phyloP scores from a whole-genome alignment of 2,888 invertebrate species.

The Cheilosia vulpina region DNA sequence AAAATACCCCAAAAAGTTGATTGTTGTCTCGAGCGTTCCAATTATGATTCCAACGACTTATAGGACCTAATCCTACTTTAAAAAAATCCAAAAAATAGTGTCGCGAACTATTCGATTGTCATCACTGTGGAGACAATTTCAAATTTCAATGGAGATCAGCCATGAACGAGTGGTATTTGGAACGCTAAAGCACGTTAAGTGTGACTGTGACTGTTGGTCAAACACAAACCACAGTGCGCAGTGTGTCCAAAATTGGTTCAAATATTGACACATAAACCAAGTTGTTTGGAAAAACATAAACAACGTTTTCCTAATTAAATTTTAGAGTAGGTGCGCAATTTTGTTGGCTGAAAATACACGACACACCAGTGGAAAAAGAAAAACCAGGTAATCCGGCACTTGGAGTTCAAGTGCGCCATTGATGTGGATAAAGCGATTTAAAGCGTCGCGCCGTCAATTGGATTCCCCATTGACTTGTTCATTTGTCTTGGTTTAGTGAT shows the following conservation, averaged over 20 bases:
- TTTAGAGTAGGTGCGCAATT: constrained; percentile 16
- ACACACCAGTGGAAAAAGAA: neutral
- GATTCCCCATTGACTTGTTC: constrained; percentile 12
- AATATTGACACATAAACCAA: constrained; percentile 49
- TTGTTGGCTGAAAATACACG: constrained; percentile 9
- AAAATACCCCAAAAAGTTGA: neutral
- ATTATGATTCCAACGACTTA: constrained; percentile 2
- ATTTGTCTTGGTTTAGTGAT: constrained; percentile 3
- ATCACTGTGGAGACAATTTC: neutral
- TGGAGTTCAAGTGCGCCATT: constrained; percentile 34
- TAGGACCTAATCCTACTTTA: constrained; percentile 4
- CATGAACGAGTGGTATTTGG: constrained; percentile 33
- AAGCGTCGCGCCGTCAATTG: constrained; percentile 19
- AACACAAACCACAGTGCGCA: neutral
- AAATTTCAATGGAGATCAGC: constrained; percentile 13
- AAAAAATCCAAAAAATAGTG: constrained; percentile 20
- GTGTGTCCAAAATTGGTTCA: constrained; percentile 1
- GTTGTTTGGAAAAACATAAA: neutral
- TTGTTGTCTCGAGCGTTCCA: constrained; percentile 2
- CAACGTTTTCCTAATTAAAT: constrained; percentile 28
- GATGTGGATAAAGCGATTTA: constrained; percentile 20
- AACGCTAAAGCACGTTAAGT: constrained; percentile 25
- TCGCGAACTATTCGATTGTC: constrained; percentile 5
- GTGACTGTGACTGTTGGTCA: constrained; percentile 43
- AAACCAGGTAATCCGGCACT: constrained; percentile 19